phyloP scores from a whole-genome alignment of 2,113 vertebrate genomes.

The Hystrix cristata region DNA sequence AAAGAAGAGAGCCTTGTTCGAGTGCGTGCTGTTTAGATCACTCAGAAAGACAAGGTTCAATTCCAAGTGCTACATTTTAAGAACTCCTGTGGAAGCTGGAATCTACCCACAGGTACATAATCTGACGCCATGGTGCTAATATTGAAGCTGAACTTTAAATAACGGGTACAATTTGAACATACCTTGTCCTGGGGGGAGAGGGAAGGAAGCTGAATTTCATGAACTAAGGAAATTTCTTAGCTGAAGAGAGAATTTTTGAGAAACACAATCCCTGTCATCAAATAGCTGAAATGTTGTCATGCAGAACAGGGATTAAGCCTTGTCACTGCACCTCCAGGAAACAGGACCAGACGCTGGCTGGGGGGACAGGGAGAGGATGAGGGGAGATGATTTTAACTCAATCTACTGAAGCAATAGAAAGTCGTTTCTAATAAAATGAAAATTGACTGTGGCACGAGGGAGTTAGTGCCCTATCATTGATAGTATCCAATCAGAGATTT shows the following conservation, averaged over 20 bases:
- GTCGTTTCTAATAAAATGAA: conserved; percentile 44
- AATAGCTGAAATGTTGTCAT: conserved; percentile 42
- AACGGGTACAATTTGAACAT: neutral
- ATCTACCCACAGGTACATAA: neutral
- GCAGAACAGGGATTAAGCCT: conserved; percentile 28
- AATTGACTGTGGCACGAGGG: neutral
- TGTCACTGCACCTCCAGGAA: neutral
- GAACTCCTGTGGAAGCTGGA: neutral
- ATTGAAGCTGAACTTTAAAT: neutral
- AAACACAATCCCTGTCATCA: conserved; percentile 32
- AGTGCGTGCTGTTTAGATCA: neutral
- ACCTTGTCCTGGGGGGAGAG: neutral
- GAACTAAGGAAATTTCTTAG: neutral
- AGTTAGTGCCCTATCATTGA: neutral
- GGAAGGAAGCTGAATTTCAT: accelerated
- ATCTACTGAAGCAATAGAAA: neutral
- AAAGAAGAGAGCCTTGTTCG: neutral
- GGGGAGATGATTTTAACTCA: neutral
- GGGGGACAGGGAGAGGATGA: neutral
- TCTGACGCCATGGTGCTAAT: neutral
- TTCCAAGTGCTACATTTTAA: neutral
- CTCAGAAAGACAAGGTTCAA: neutral
- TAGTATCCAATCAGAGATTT: neutral
- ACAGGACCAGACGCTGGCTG: neutral
- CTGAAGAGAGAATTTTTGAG: conserved; percentile 34